Evolutionary conservation across 2,113 vertebrate genomes (phyloP).

Genomic region (Acanthisitta chloris): DNA sequence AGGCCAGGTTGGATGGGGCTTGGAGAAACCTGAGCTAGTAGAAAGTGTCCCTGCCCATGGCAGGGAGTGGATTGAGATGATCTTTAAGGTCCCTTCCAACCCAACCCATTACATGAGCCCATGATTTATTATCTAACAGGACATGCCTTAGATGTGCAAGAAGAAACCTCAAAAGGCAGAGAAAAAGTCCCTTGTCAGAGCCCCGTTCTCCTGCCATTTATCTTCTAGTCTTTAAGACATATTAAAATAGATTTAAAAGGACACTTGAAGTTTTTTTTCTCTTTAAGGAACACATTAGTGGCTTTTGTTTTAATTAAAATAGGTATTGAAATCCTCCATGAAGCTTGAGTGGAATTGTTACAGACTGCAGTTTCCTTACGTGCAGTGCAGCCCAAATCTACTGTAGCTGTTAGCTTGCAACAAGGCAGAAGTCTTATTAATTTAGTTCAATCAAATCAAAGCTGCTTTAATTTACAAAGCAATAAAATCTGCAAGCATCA

Average conservation of each 20-base stretch:
- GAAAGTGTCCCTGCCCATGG: not conserved
- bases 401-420: constrained; percentile 71
- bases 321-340: constrained; percentile 81
- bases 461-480: constrained; percentile 79
- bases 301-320: constrained; percentile 85
- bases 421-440: constrained; percentile 78
- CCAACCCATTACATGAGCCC: not conserved
- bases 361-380: constrained; percentile 69
- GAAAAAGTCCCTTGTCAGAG: constrained; percentile 57
- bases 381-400: constrained; percentile 56
- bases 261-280: constrained; percentile 67
- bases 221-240: constrained; percentile 81
- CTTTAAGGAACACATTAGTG: constrained; percentile 77
- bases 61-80: not conserved
- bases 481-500: constrained; percentile 72
- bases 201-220: constrained; percentile 25
- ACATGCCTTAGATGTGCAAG: not conserved
- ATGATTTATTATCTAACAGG: not conserved
- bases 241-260: constrained; percentile 80
- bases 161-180: not conserved
- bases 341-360: constrained; percentile 75
- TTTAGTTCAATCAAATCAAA: constrained; percentile 82
- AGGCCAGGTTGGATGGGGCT: not conserved
- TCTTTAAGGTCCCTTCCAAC: not conserved
- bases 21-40: not conserved